Conservation (phyloP, 2,797 vertebrate genomes). For the Enteromius paludinosus region DNA sequence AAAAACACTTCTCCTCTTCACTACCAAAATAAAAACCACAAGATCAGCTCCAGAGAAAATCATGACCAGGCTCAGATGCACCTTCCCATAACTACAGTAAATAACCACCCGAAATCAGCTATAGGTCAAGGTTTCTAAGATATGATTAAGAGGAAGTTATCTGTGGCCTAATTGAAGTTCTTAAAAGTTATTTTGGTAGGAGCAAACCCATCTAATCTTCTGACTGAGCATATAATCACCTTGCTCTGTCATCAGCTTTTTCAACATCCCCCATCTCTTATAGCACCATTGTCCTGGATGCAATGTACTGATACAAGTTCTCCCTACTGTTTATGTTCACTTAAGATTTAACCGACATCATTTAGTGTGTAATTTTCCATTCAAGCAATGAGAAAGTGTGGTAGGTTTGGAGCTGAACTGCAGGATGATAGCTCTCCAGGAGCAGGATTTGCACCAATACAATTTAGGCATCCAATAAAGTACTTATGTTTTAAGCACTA, state of each 20-base stretch:
- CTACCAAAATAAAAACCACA: background rate
- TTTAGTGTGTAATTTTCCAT: no score
- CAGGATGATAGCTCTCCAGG: background rate
- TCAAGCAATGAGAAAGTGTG: no score
- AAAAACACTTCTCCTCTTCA: background rate
- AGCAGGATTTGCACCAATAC: background rate
- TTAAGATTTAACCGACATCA: no score
- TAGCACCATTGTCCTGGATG: no score
- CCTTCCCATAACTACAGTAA: background rate
- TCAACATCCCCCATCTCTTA: no score
- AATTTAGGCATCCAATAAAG: background rate
- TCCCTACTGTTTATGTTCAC: no score
- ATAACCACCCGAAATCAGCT: background rate
- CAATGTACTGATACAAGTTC: no score
- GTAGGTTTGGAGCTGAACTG: background rate
- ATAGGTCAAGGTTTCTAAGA: background rate
- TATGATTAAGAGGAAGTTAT: background rate
- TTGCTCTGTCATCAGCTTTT: background rate
- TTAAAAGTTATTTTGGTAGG: background rate
- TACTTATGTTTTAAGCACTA: background rate
- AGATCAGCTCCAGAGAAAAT: background rate
- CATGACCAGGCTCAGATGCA: background rate
- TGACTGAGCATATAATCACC: background rate
- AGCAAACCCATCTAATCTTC: background rate
- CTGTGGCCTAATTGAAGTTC: background rate